phyloP scores from a whole-genome alignment of 2,888 invertebrate species.

The Dolomedes plantarius region DNA sequence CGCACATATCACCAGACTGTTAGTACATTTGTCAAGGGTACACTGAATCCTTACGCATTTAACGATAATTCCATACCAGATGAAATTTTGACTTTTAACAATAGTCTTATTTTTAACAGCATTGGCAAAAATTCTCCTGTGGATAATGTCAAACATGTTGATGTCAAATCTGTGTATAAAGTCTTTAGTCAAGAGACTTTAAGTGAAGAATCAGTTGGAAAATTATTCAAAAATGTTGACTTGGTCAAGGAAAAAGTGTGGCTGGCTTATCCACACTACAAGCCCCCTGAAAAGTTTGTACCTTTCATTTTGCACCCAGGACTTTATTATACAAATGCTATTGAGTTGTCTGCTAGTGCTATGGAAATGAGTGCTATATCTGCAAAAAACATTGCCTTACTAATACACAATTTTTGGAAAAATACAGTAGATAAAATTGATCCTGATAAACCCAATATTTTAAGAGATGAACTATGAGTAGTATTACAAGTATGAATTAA shows the following conservation, averaged over 20 bases:
- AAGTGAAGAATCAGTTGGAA: constrained; percentile 77
- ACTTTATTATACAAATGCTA: constrained; percentile 81
- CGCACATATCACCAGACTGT: constrained; percentile 80
- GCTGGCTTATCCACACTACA: constrained; percentile 81
- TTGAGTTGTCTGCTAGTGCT: constrained; percentile 83
- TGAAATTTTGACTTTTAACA: constrained; percentile 79
- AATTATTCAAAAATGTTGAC: constrained; percentile 78
- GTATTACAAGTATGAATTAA: no score
- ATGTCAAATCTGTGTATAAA: constrained; percentile 79
- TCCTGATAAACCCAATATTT: constrained; percentile 5
- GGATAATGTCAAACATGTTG: neutral
- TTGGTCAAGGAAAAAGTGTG: constrained; percentile 78
- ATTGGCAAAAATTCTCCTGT: constrained; percentile 74
- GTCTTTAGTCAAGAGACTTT: constrained; percentile 80
- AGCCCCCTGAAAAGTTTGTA: constrained; percentile 75
- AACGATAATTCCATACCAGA: constrained; percentile 75
- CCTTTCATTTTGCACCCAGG: constrained; percentile 79
- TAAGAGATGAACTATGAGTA: constrained; percentile 45
- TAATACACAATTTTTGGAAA: constrained; percentile 77
- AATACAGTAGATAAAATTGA: constrained; percentile 46
- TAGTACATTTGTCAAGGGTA: constrained; percentile 80
- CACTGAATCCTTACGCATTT: constrained; percentile 77
- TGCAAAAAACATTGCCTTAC: constrained; percentile 81
- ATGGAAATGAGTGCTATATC: constrained; percentile 83
- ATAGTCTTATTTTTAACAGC: constrained; percentile 79